Evolutionary conservation across 2,797 vertebrate species (phyloP).

Genomic region (Enteromius thamalakanensis): DNA sequence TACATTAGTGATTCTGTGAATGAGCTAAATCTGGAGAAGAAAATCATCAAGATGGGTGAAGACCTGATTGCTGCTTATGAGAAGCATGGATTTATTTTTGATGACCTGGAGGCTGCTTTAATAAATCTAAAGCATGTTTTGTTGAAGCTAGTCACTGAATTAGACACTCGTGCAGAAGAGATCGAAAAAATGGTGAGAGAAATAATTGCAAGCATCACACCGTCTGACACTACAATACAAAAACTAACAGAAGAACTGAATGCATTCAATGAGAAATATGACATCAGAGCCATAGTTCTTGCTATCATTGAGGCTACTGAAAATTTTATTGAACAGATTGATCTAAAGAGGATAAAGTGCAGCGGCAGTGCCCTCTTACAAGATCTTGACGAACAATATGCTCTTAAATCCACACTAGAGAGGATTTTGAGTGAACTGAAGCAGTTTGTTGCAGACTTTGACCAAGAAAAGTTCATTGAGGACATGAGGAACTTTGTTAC

Average conservation of each 20-base stretch:
- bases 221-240: constrained; percentile 76
- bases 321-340: constrained; percentile 71
- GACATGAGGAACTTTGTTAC: constrained; percentile 71
- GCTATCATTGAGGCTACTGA: constrained; percentile 74
- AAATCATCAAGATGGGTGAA: constrained; percentile 74
- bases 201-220: constrained; percentile 68
- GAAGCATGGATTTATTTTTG: constrained; percentile 76
- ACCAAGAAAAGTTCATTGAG: constrained; percentile 68
- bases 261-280: constrained; percentile 78
- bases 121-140: constrained; percentile 66
- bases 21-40: constrained; percentile 79
- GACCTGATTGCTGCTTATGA: constrained; percentile 76
- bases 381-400: constrained; percentile 77
- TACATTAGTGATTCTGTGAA: constrained; percentile 77
- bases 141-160: constrained; percentile 66
- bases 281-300: constrained; percentile 73
- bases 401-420: constrained; percentile 73
- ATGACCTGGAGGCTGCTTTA: constrained; percentile 80
- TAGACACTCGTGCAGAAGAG: constrained; percentile 70
- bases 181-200: constrained; percentile 76
- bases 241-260: constrained; percentile 77
- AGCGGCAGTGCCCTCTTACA: constrained; percentile 77
- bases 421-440: constrained; percentile 71
- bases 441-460: constrained; percentile 72
- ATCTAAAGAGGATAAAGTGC: constrained; percentile 76